phyloP scores from a whole-genome alignment of 2,797 vertebrate genomes.

The Setipinna tenuifilis region DNA sequence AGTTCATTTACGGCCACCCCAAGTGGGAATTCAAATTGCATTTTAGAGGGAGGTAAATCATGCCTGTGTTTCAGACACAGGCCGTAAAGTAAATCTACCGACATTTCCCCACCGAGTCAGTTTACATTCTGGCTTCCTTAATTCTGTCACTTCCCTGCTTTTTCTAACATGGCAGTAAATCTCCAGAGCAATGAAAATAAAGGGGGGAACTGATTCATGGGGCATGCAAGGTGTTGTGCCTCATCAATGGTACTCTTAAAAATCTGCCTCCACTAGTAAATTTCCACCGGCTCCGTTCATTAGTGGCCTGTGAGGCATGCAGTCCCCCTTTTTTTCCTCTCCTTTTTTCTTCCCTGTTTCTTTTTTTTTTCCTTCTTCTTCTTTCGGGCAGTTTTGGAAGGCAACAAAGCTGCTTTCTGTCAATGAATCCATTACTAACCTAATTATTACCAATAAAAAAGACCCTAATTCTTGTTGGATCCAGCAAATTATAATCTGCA shows the following conservation, averaged over 20 bases:
- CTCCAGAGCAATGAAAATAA: conserved; percentile 45
- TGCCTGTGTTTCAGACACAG: conserved; percentile 37
- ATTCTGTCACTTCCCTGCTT: conserved; percentile 48
- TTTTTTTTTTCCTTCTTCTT: conserved; percentile 59
- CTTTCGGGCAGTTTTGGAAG: conserved; percentile 41
- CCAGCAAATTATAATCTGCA: background rate
- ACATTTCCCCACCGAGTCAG: conserved; percentile 51
- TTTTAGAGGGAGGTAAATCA: conserved; percentile 54
- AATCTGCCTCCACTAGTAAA: conserved; percentile 53
- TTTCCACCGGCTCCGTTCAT: conserved; percentile 44
- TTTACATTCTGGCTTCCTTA: conserved; percentile 54
- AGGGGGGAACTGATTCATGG: conserved; percentile 53
- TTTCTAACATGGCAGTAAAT: conserved; percentile 52
- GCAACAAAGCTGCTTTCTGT: conserved; percentile 28
- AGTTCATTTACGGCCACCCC: conserved; percentile 40
- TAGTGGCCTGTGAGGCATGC: conserved; percentile 47
- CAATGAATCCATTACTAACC: conserved; percentile 22
- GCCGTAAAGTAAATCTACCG: conserved; percentile 55
- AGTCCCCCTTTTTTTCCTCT: conserved; percentile 22
- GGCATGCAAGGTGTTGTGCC: conserved; percentile 49
- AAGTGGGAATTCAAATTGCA: conserved; percentile 38
- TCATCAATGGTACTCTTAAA: conserved; percentile 56
- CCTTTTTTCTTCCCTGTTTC: conserved; percentile 25
- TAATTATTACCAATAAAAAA: conserved; percentile 8
- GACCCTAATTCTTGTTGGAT: background rate